phyloP scores from a whole-genome alignment of 1,140 invertebrate genomes.

The Leptopilina clavipes region DNA sequence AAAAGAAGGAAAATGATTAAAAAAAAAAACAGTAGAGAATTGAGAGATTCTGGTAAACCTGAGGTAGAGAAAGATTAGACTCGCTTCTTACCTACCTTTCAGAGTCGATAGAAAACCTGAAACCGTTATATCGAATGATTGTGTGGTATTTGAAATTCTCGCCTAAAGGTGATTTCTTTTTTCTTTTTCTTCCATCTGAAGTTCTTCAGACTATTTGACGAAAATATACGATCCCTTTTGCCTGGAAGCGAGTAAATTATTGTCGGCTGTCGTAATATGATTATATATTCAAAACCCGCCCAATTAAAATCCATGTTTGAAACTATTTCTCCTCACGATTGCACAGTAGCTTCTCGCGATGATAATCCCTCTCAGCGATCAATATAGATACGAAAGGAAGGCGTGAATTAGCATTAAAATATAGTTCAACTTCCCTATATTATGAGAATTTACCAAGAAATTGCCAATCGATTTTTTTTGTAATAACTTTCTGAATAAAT shows the following conservation, averaged over 20 bases:
- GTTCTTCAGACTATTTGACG: conserved; percentile 46
- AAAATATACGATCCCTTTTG: conserved; percentile 44
- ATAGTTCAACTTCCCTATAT: not conserved
- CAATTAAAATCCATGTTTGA: conserved; percentile 20
- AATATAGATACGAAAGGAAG: not conserved
- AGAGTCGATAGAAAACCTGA: conserved; percentile 13
- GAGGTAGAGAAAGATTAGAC: not conserved
- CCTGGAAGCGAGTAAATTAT: conserved; percentile 49
- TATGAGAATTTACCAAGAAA: not conserved
- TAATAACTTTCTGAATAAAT: not conserved
- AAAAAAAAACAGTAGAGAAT: not conserved
- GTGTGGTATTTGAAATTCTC: conserved; percentile 44
- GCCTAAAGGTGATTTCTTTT: conserved; percentile 46
- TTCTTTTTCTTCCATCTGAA: conserved; percentile 40
- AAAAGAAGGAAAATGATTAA: not conserved
- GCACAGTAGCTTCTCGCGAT: not conserved
- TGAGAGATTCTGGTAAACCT: conserved; percentile 18
- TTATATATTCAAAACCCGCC: not conserved
- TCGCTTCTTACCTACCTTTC: conserved; percentile 10
- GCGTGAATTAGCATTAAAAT: conserved; percentile 1
- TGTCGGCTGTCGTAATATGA: conserved; percentile 35
- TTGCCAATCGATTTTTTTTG: not conserved
- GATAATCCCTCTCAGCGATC: not conserved
- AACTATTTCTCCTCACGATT: conserved; percentile 7
- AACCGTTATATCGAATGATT: conserved; percentile 42